Evolutionary conservation across 2,888 invertebrate species (phyloP).

Genomic region (Girardia tigrina): DNA sequence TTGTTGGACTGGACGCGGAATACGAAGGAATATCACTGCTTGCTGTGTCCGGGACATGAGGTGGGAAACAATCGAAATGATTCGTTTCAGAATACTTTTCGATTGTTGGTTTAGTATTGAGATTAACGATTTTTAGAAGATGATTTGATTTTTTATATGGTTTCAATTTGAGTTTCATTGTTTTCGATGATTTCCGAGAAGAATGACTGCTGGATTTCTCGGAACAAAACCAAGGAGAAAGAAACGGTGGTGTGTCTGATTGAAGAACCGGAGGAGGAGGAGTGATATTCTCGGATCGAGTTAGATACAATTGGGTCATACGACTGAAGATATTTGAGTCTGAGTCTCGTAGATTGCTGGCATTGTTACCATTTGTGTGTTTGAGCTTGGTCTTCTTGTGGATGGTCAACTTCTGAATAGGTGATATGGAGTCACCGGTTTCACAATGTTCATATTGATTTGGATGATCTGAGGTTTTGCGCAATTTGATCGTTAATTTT

Average conservation of each 20-base stretch:
- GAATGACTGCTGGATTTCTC: slow-evolving; percentile 17
- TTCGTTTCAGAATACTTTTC: not conserved
- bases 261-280: not conserved
- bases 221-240: slow-evolving; percentile 11
- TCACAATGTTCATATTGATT: slow-evolving; percentile 6
- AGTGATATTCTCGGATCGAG: not conserved
- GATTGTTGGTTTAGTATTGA: not conserved
- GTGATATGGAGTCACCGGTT: not conserved
- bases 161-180: not conserved
- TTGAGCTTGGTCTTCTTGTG: not conserved
- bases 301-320: not conserved
- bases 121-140: not conserved
- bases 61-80: not conserved
- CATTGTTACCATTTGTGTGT: not conserved
- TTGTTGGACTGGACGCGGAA: not conserved
- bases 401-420: not conserved
- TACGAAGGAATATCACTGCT: slow-evolving; percentile 11
- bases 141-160: slow-evolving; percentile 6
- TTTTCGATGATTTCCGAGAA: not conserved
- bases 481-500: not conserved
- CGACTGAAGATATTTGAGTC: not conserved
- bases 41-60: not conserved
- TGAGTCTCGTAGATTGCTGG: not conserved
- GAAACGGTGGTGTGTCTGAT: not conserved
- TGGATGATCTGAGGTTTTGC: not conserved